Percentiles rank a stretch among this genome's conserved stretches.
phyloP scores from a whole-genome alignment of 1,140 invertebrate genomes.

The Hypothenemus hampei region DNA sequence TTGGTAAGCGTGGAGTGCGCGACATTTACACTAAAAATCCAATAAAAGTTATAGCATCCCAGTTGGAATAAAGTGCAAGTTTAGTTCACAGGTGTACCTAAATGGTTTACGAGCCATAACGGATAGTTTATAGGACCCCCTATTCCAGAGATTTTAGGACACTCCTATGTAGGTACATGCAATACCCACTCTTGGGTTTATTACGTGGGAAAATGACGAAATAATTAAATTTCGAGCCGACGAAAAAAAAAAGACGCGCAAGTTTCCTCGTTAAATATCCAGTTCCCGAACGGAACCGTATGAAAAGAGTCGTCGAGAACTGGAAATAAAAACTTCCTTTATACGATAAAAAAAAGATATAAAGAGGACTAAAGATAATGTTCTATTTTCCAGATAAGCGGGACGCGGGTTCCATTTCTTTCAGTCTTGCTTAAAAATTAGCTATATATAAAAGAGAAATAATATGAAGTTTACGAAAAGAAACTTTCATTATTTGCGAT shows the following conservation, averaged over 20 bases:
- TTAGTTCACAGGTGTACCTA: constrained; percentile 11
- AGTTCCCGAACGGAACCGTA: no score
- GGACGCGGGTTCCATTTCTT: not conserved
- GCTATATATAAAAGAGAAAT: constrained; percentile 9
- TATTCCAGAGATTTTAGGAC: constrained; percentile 13
- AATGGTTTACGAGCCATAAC: constrained; percentile 17
- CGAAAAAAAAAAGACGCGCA: no score
- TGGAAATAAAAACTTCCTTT: no score
- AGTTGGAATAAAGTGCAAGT: constrained; percentile 12
- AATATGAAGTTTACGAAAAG: constrained; percentile 11
- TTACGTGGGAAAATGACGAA: not conserved
- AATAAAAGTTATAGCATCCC: constrained; percentile 4
- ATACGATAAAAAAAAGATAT: no score
- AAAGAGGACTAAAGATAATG: no score
- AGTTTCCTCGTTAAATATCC: no score
- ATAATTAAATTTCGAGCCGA: no score
- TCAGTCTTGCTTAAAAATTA: constrained; percentile 14
- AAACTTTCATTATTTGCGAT: constrained; percentile 19
- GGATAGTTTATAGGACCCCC: constrained; percentile 16
- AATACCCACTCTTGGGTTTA: no score
- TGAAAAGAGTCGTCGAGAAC: no score
- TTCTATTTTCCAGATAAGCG: not conserved
- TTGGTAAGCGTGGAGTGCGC: no score
- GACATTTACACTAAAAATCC: constrained; percentile 2
- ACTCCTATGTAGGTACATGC: constrained; percentile 9